Evolutionary conservation across 2,888 invertebrate species (phyloP).

Genomic region (Pammene aurita): DNA sequence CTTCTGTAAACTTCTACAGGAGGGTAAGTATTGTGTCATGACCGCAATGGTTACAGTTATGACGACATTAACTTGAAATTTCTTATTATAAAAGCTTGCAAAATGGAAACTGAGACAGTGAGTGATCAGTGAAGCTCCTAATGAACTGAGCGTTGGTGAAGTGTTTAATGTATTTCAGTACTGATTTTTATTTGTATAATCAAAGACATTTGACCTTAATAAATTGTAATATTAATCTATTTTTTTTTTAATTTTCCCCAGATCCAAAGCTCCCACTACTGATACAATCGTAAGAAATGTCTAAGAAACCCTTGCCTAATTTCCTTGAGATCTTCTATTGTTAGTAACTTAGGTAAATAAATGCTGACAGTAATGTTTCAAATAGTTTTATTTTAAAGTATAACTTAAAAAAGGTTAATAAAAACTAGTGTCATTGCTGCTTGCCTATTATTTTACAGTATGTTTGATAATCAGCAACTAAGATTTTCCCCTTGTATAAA

Average conservation of each 20-base stretch:
- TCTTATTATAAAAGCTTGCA: slow-evolving; percentile 79
- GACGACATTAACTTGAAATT: slow-evolving; percentile 57
- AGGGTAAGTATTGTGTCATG: slow-evolving; percentile 51
- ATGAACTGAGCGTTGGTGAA: slow-evolving; percentile 53
- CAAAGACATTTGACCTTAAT: slow-evolving; percentile 59
- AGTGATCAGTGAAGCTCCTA: slow-evolving; percentile 60
- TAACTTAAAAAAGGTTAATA: slow-evolving; percentile 21
- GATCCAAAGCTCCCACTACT: slow-evolving; percentile 74
- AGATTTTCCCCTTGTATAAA: slow-evolving; percentile 73
- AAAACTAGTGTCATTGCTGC: slow-evolving; percentile 32
- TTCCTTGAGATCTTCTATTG: slow-evolving; percentile 23
- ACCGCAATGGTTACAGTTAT: slow-evolving; percentile 41
- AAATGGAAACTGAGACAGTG: slow-evolving; percentile 73
- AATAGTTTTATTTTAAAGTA: slow-evolving; percentile 41
- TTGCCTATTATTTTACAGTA: slow-evolving; percentile 73
- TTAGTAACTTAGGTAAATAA: slow-evolving; percentile 19
- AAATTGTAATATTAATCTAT: slow-evolving; percentile 63
- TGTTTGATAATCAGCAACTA: slow-evolving; percentile 76
- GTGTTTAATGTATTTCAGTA: slow-evolving; percentile 65
- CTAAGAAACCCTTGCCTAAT: slow-evolving; percentile 25
- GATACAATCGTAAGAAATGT: slow-evolving; percentile 50
- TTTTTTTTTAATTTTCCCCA: slow-evolving; percentile 65
- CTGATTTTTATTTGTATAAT: slow-evolving; percentile 60
- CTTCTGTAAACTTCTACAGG: slow-evolving; percentile 47
- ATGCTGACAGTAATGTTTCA: slow-evolving; percentile 10